Evolutionary conservation across 2,113 vertebrate species (phyloP), one percentile per base, ranked within the genome.

Genomic region (Rhineura floridana): DNA sequence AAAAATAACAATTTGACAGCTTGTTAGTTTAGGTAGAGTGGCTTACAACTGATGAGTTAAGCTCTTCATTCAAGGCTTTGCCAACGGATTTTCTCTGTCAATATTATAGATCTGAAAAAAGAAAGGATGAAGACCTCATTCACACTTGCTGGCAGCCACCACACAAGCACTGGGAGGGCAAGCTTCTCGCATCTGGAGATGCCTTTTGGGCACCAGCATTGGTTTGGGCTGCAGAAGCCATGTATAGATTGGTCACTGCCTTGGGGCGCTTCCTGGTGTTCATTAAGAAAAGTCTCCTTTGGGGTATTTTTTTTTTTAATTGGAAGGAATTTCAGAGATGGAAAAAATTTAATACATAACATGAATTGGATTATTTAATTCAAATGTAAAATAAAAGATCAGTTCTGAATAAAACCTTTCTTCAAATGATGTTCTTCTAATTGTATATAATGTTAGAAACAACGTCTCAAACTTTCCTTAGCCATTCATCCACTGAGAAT

Each of bases 1-100:
- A n/a, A 93, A 90, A 78, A 86, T 91, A 44, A 87, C 69, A 84
- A 91, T 46, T 69, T 70, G 88, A 91, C 88, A 92, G 39, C 72
- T 81, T 91, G 55, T 88, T 85, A 83, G 75, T 89, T 85, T 86
- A 89, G 81, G 85, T 63, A 63, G 94, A 90, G 28, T 30, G 23
- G 39, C 84, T 87, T 4, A 1, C 25, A 88, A 79, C 30, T 86
- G 84, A 87, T 75, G 59, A 90, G 86, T 85, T 91, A 94, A 88
- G 9, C 81, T 9, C 44, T 48, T 69, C 94, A 73, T 88, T 7
- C 19, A 69, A 46, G 75, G 11, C 44, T 70, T 85, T 77, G 55
- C 67, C 5, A 25, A 30, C 65, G 88, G 44, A 79, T 52, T 89
- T 86, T 88, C 84, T 87, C 44, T 9, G 75, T 52, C 82, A 42